phyloP scores from a whole-genome alignment of 2,888 invertebrate species.

The Macroteleia sp. region DNA sequence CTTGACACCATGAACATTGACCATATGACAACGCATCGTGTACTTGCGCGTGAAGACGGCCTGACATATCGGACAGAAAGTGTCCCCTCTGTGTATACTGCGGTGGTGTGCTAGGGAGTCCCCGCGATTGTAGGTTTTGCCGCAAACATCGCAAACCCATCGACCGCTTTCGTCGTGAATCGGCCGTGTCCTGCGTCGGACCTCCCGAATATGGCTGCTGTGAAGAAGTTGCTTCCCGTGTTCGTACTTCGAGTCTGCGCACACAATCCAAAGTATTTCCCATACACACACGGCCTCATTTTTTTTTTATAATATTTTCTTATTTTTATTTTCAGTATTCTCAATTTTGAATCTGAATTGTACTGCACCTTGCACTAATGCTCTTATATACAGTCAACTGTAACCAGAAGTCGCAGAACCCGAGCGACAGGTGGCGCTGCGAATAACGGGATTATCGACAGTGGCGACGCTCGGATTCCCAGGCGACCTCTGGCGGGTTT shows the following conservation, averaged over 20 bases:
- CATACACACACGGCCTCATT: constrained; percentile 78
- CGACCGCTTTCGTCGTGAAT: constrained; percentile 81
- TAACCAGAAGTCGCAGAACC: constrained; percentile 3
- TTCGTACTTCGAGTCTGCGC: constrained; percentile 81
- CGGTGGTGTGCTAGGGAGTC: constrained; percentile 84
- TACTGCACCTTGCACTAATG: constrained; percentile 14
- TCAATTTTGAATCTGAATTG: neutral
- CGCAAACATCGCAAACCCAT: constrained; percentile 84
- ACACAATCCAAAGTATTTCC: constrained; percentile 83
- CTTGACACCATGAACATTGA: constrained; percentile 81
- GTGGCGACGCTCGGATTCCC: neutral
- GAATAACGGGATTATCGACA: no score
- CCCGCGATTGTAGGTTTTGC: constrained; percentile 83
- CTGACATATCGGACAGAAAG: constrained; percentile 83
- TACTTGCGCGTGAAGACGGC: constrained; percentile 83
- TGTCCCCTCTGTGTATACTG: constrained; percentile 83
- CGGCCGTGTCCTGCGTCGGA: constrained; percentile 79
- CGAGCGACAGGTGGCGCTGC: neutral
- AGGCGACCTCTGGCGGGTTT: neutral
- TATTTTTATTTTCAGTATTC: constrained; percentile 18
- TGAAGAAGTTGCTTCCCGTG: constrained; percentile 75
- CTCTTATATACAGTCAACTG: constrained; percentile 12
- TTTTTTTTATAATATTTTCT: constrained; percentile 52
- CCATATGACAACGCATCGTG: constrained; percentile 83
- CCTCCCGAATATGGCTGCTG: constrained; percentile 66